Percentiles rank a stretch among this genome's conserved stretches.
Conservation (phyloP, 2,797 vertebrate genomes). For the Dipus sagitta region DNA sequence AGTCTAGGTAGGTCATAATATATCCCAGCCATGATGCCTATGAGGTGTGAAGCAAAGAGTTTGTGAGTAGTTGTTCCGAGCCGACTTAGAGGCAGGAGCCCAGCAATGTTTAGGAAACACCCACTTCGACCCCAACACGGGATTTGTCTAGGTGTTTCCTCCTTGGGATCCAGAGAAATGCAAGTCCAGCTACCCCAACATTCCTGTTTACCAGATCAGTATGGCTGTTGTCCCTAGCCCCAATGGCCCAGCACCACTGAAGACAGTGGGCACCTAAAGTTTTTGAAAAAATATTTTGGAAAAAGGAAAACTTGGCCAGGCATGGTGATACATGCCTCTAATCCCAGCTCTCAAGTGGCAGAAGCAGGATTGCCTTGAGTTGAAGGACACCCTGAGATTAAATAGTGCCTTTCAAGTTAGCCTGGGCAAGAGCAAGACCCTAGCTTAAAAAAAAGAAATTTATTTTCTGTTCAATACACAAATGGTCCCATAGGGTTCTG, state of each 20-base stretch:
- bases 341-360: too few relatives aligned
- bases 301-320: too few relatives aligned
- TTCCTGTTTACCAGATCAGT: neutral
- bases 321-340: too few relatives aligned
- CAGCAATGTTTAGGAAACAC: neutral
- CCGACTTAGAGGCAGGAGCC: too few relatives aligned
- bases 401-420: too few relatives aligned
- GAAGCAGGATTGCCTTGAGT: too few relatives aligned
- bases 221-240: neutral
- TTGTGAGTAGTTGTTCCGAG: fast-evolving
- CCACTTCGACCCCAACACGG: fast-evolving
- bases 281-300: neutral
- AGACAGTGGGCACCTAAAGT: neutral
- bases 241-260: neutral
- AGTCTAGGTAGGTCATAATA: neutral
- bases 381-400: too few relatives aligned
- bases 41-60: neutral
- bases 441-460: neutral
- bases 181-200: neutral
- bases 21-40: fast-evolving
- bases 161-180: neutral
- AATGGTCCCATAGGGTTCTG: neutral
- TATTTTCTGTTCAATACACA: neutral
- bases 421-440: too few relatives aligned
- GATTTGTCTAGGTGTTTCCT: neutral